phyloP scores from a whole-genome alignment of 2,113 vertebrate genomes.

The Proterorhinus semilunaris region DNA sequence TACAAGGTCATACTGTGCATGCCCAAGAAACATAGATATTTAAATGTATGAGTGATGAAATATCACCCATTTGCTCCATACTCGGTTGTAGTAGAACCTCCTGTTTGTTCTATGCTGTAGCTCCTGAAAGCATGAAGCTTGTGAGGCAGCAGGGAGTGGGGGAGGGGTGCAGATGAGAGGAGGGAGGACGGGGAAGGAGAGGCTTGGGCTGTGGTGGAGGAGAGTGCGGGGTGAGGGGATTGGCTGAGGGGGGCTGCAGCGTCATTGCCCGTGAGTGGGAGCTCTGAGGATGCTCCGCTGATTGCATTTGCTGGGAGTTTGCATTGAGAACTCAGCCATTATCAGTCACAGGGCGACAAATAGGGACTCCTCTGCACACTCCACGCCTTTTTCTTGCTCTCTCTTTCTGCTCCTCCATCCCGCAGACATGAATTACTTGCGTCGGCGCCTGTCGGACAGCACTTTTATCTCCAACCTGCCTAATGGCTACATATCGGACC shows the following conservation, averaged over 20 bases:
- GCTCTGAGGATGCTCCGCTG: conserved; percentile 53
- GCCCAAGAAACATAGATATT: conserved; percentile 1
- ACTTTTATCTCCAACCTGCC: conserved; percentile 95
- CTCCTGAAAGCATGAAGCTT: conserved; percentile 52
- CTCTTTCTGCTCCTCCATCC: conserved; percentile 30
- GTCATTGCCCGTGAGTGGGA: conserved; percentile 67
- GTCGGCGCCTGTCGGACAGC: conserved; percentile 94
- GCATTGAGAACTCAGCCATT: conserved; percentile 58
- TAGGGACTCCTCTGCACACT: conserved; percentile 50
- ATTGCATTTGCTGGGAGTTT: conserved; percentile 63
- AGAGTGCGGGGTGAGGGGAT: conserved; percentile 55
- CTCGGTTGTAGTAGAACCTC: conserved; percentile 55
- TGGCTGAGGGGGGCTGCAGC: conserved; percentile 59
- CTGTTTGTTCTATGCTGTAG: conserved; percentile 54
- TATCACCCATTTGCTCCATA: conserved; percentile 22
- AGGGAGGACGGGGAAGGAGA: conserved; percentile 51
- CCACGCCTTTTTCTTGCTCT: conserved; percentile 31
- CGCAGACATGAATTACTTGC: conserved; percentile 92
- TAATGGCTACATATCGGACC: conserved; percentile 94
- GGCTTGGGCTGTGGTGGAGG: conserved; percentile 44
- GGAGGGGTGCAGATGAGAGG: conserved; percentile 66
- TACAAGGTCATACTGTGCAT: conserved; percentile 8
- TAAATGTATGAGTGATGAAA: conserved; percentile 16
- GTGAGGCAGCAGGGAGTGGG: conserved; percentile 71
- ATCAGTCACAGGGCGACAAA: conserved; percentile 41